Base-by-base conservation (phyloP, 2,888 invertebrate species). In the Lithophane leautieri region DNA sequence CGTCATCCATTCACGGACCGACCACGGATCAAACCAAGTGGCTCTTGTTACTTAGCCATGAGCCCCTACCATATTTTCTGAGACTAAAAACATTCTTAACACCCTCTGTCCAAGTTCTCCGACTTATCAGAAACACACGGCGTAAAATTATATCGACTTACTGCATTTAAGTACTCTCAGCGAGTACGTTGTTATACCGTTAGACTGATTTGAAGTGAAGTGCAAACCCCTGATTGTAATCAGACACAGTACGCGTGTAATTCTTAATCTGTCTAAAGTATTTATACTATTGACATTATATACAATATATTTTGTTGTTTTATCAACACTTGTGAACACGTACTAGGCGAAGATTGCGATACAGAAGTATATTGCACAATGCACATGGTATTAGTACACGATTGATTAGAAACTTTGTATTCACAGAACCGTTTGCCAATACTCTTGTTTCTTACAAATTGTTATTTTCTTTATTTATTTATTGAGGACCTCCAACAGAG, bases 271-370 rank as follows among this genome's bases (percentile, higher is more conserved):
- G 40, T 58, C 12, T 65, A 2, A 60, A 66, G 52, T 11, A 44
- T 6, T 14, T 63, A 22, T 66, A 40, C 16, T 63, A 72, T 34
- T 34, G 25, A 40, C 25, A 65, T 54, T 52, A 9, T 50, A 42
- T 56, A 22, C 4, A 19, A 3, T 40, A 9, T 0, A 28, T 25
- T 34, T n/a, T 52, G 11, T 65, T 78, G 28, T 65, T 60, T 47
- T 47, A 78, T 80, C 52, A 60, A 80, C 73, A 73, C 73, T 78
- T 80, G 22, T 34, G 50, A 14, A 28, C 66, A 25, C 44, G 52
- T 54, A 68, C 78, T 25, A 50, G 19, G 11, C 34, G 16, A 34
- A 14, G 50, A 78, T 58, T 77, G 28, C n/a, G 14, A 56, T 14
- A 34, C 28, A 19, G 12, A 42, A 70, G 50, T 56, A n/a, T n/a